These are phyloP conservation scores for Belgica antarctica DNA, from an alignment of 2,888 invertebrate genomes.

Conservation along the genomic window DNA sequence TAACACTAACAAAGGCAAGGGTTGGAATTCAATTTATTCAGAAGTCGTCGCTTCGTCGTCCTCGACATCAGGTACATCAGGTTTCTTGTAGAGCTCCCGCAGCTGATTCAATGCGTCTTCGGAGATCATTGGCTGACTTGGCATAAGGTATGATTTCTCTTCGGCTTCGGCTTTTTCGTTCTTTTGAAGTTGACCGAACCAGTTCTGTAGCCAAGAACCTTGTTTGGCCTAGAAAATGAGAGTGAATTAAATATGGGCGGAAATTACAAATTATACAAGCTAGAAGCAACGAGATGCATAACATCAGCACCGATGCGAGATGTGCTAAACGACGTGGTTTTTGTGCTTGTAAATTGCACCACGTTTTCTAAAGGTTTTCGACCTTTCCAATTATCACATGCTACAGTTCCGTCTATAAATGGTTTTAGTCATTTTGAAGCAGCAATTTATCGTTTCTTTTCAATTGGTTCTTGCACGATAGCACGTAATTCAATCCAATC, in stretches of 20 bases:
- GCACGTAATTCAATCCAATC: neutral
- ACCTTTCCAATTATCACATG: no score
- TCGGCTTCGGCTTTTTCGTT: slow-evolving; percentile 49
- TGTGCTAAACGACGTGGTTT: no score
- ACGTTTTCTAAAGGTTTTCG: no score
- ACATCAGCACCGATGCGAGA: no score
- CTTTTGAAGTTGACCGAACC: slow-evolving; percentile 51
- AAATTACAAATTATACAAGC: no score
- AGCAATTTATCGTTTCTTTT: neutral
- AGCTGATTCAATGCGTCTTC: slow-evolving; percentile 52
- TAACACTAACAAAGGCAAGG: no score
- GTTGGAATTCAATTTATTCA: no score
- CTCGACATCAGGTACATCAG: neutral
- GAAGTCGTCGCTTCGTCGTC: neutral
- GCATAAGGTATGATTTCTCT: slow-evolving; percentile 57
- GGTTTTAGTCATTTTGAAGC: no score
- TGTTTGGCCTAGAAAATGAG: slow-evolving; percentile 22
- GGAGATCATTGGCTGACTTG: slow-evolving; percentile 55
- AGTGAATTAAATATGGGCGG: no score
- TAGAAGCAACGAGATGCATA: no score
- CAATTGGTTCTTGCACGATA: neutral
- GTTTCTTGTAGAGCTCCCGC: slow-evolving; percentile 50
- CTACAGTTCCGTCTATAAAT: no score
- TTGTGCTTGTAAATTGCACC: no score
- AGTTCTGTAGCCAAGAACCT: slow-evolving; percentile 53